Percentiles rank a stretch among this genome's conserved stretches.
Evolutionary conservation across 1,140 invertebrate species (phyloP).

Genomic region (Drosophila sturtevanti): DNA sequence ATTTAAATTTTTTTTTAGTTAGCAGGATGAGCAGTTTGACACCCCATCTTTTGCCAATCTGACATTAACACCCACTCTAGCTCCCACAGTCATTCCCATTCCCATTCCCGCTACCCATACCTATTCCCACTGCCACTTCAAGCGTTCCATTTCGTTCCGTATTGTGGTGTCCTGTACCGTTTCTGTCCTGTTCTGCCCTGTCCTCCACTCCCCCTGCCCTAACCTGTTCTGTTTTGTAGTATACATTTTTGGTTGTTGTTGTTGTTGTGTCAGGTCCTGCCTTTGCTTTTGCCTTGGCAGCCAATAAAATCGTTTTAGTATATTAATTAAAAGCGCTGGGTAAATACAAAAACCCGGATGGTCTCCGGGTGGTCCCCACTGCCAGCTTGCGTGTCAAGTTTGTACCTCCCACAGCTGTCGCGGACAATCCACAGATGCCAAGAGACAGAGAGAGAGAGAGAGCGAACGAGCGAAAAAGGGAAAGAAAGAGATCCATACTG

Average conservation of each 20-base stretch:
- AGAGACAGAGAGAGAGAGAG: neutral
- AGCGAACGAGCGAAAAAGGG: too few species aligned
- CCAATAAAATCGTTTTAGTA: slow-evolving; percentile 77
- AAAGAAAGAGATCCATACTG: too few species aligned
- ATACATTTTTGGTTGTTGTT: neutral
- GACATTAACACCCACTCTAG: neutral
- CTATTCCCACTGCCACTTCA: neutral
- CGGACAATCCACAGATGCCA: neutral
- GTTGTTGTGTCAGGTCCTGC: neutral
- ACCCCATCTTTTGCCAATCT: slow-evolving; percentile 9
- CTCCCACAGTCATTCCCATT: too few species aligned
- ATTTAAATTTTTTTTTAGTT: slow-evolving; percentile 56
- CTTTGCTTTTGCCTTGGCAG: slow-evolving; percentile 18
- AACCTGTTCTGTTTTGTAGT: neutral
- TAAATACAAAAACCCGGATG: slow-evolving; percentile 37
- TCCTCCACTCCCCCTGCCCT: neutral
- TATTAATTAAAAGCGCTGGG: slow-evolving; percentile 77
- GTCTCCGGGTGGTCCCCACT: neutral
- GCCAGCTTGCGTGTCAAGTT: slow-evolving; percentile 1
- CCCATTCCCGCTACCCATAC: neutral
- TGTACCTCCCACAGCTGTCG: slow-evolving; percentile 3
- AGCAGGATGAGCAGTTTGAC: slow-evolving; percentile 19
- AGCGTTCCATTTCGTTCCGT: neutral
- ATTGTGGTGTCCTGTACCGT: neutral
- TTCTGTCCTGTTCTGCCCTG: neutral